Base-by-base conservation (phyloP, 1,140 invertebrate species). In the Polypedilum vanderplanki region DNA sequence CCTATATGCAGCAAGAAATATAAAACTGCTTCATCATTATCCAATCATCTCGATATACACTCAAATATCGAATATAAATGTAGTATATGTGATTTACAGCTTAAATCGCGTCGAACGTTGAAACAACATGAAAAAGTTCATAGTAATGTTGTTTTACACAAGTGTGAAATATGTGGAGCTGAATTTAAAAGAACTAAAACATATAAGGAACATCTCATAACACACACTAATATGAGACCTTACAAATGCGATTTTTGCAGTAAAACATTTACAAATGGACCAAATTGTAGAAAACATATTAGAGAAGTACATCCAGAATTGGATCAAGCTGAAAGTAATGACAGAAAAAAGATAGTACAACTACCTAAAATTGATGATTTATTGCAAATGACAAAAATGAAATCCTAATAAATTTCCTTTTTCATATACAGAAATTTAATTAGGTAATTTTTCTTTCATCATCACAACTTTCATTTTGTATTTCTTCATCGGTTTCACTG, bases 281-380 rank as follows among this genome's bases (percentile, higher is more conserved):
- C 77, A 18, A 78, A 78, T 74, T 77, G 77, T 46, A 75, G 78
- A 73, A 77, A 77, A 40, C 78, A 78, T 65, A 77, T 77, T 74
- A 75, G 78, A 65, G 75, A 79, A 9, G 80, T 80, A 78, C 78
- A 78, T 75, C 78, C 77, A 74, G 77, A 79, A 82, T 78, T 80
- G 4, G 65, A n/a, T 18, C n/a, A n/a, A 18, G 15, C 18, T n/a
- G 65, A 70, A 22, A 70, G 20, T 0, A 20, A 1, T 7, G 65
- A 70, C 10, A 57, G 3, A 4, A 70, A 18, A 8, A 70, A 70
- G 18, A 3, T 18, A 20, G 65, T 70, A 0, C 15, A 22, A 22
- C 7, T 70, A 22, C 65, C 65, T 4, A 20, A 18, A 7, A 18
- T 70, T 20, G 7, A 18, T 5, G 65, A 70, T 18, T 10, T 70